Base-by-base conservation (phyloP, 2,888 invertebrate genomes). In the Polyommatus icarus region DNA sequence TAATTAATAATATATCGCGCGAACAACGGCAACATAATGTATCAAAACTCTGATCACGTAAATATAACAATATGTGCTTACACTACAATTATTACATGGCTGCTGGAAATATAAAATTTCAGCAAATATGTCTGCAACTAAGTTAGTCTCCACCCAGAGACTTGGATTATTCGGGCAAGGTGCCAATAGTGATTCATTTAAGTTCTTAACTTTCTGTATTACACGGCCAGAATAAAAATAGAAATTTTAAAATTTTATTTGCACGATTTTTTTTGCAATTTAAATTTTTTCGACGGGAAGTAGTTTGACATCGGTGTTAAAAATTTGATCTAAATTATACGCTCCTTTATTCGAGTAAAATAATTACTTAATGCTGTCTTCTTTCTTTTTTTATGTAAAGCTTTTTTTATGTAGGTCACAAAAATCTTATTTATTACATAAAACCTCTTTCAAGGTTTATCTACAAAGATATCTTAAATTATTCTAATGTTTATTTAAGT, bases 121-220 rank as follows among this genome's bases (percentile, higher is more conserved):
- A 72, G 72, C 72, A 72, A 72, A 18, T 72, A 36, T 71, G 36
- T 40, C 72, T 72, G 72, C 72, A 40, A 72, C 72, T 72, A 72
- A 40, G 40, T 72, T 36, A 72, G 40, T 15, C 8, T 29, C 15
- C 8, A 6, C 18, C 15, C n/a, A n/a, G 72, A 7, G 32, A 36
- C 40, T 72, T 72, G 40, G 40, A 36, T 72, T n/a, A 40, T 72
- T 72, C 40, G 36, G 72, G 72, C 72, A 20, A 40, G 40, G 40
- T 40, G 72, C 72, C 72, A 72, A 72, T 40, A 40, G 40, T 72
- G 72, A 72, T 72, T 72, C 72, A 72, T 72, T 72, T 72, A 72
- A 72, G 72, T 72, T 72, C 15, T 40, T 40, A 72, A 72, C 72
- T 72, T 72, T 67, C 29, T 67, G 67, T 67, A 67, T 67, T 67